Conservation (phyloP, 2,888 invertebrate species). For the Crematogaster levior region DNA sequence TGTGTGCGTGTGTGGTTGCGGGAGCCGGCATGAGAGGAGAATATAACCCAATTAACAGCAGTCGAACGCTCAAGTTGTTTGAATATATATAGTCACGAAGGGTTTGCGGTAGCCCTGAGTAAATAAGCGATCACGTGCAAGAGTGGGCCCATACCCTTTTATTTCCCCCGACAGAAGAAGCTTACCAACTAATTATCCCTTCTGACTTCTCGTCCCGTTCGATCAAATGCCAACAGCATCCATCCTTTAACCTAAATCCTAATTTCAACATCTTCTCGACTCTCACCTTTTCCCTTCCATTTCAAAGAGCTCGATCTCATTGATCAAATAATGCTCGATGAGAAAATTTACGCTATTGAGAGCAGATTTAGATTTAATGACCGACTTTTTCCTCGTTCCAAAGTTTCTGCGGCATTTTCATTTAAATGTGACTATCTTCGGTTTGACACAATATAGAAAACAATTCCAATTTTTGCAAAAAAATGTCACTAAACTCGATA, state of each 20-base stretch:
- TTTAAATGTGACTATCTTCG: neutral
- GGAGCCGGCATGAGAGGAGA: neutral
- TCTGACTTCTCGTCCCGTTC: neutral
- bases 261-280: conserved; percentile 32
- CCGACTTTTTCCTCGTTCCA: neutral
- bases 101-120: conserved; percentile 10
- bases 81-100: conserved; percentile 39
- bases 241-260: conserved; percentile 18
- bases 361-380: neutral
- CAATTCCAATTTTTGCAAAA: neutral
- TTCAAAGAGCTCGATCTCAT: conserved; percentile 62
- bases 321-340: conserved; percentile 63
- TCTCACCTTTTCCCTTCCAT: conserved; percentile 17
- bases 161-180: conserved; percentile 24
- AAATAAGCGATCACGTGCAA: conserved; percentile 60
- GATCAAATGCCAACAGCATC: neutral
- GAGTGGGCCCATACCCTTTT: conserved; percentile 28
- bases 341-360: conserved; percentile 19
- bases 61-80: conserved; percentile 35
- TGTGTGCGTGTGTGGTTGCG: too few relatives aligned
- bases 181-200: conserved; percentile 60
- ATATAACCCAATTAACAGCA: conserved; percentile 47
- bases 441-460: neutral
- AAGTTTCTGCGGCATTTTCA: neutral
- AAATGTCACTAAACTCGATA: neutral